Evolutionary conservation across 1,140 invertebrate species (phyloP).

Genomic region (Thaumatotibia leucotreta): DNA sequence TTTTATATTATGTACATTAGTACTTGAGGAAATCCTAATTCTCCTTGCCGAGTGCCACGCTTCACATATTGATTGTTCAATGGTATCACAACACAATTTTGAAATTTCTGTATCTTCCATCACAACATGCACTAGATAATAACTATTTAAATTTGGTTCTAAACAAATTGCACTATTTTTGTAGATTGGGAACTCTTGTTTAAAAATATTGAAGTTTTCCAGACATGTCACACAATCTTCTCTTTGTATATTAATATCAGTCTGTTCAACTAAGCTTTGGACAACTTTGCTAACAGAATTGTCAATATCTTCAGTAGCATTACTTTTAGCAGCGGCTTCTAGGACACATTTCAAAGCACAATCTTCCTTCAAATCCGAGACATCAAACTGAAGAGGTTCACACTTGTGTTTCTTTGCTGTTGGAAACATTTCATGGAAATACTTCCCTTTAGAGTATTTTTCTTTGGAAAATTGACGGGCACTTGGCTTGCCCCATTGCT

Average conservation of each 20-base stretch:
- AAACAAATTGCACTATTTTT: background rate
- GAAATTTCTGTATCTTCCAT: background rate
- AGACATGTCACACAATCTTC: background rate
- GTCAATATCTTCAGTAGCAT: background rate
- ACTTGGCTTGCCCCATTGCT: too few species aligned
- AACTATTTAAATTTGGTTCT: background rate
- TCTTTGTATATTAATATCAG: background rate
- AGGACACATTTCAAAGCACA: background rate
- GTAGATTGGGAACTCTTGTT: background rate
- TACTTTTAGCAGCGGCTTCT: background rate
- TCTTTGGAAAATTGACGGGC: background rate
- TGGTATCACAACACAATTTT: background rate
- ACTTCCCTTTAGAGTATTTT: background rate
- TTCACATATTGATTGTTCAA: background rate
- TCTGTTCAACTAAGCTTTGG: background rate
- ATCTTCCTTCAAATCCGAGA: background rate
- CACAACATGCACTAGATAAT: background rate
- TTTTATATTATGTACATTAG: constrained; percentile 35
- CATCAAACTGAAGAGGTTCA: background rate
- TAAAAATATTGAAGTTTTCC: background rate
- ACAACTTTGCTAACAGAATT: background rate
- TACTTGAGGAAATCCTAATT: constrained; percentile 16
- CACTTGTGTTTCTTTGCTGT: background rate
- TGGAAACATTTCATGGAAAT: background rate
- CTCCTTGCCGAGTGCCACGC: background rate